These are phyloP conservation scores for Carposina sasakii DNA, from an alignment of 1,140 invertebrate species.

Conservation along the genomic window DNA sequence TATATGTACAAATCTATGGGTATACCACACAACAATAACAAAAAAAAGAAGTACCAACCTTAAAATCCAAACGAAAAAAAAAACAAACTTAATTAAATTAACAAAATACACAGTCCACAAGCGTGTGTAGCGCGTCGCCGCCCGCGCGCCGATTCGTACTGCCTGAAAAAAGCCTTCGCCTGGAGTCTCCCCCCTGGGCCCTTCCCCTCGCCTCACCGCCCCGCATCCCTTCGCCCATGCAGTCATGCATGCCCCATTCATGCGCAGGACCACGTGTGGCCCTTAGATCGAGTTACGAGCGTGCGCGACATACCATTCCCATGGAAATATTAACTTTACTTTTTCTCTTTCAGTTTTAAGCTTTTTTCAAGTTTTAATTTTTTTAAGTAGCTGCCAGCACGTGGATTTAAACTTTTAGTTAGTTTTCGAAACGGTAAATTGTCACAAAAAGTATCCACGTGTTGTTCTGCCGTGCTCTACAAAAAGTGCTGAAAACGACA, in stretches of 20 bases:
- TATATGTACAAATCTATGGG: no score
- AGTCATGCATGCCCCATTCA: slow-evolving; percentile 54
- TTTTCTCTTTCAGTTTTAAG: no score
- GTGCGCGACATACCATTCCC: slow-evolving; percentile 55
- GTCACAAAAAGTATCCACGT: no score
- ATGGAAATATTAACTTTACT: no score
- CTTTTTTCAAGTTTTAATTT: no score
- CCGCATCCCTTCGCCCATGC: slow-evolving; percentile 29
- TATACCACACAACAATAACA: background rate
- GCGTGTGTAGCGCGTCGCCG: slow-evolving; percentile 38
- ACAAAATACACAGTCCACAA: no score
- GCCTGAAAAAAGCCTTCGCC: slow-evolving; percentile 65
- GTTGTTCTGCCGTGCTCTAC: no score
- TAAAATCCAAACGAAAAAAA: slow-evolving; percentile 4
- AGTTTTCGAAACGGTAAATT: no score
- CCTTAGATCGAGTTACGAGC: slow-evolving; percentile 45
- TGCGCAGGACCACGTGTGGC: slow-evolving; percentile 59
- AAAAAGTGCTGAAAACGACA: no score
- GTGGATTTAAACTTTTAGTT: no score
- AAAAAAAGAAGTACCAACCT: slow-evolving; percentile 1
- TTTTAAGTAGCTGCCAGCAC: no score
- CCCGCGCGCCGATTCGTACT: slow-evolving; percentile 41
- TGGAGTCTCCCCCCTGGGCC: slow-evolving; percentile 20
- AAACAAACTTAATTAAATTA: slow-evolving; percentile 18
- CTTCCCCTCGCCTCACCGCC: slow-evolving; percentile 25